phyloP scores from a whole-genome alignment of 2,888 invertebrate species.

The Sceliomorpha sp. region DNA sequence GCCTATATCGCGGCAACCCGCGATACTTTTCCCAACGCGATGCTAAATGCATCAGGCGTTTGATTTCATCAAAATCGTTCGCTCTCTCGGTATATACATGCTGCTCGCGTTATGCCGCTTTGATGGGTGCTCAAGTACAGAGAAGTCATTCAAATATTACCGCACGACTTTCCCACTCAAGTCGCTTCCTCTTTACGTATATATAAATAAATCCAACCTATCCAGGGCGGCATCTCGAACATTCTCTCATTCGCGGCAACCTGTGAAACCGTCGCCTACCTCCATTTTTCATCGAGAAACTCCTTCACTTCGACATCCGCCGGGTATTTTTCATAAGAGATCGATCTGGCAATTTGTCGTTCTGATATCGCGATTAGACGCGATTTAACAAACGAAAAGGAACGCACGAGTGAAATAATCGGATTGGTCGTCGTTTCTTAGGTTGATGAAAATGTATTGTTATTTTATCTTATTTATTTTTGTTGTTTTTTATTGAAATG shows the following conservation, averaged over 20 bases:
- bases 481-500: no score
- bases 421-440: no score
- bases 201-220: slow-evolving; percentile 22
- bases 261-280: neutral
- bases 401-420: no score
- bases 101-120: slow-evolving; percentile 77
- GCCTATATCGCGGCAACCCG: neutral
- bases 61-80: slow-evolving; percentile 62
- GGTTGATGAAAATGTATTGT: no score
- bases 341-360: no score
- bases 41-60: slow-evolving; percentile 53
- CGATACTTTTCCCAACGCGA: slow-evolving; percentile 10
- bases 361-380: no score
- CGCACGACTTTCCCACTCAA: slow-evolving; percentile 51
- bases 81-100: slow-evolving; percentile 72
- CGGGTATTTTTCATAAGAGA: no score
- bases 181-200: slow-evolving; percentile 13
- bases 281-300: no score
- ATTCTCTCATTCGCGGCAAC: neutral
- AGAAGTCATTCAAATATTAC: slow-evolving; percentile 73
- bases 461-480: no score
- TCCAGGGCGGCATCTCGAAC: slow-evolving; percentile 16
- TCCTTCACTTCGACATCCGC: no score
- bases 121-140: slow-evolving; percentile 75
- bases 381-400: no score